phyloP scores from a whole-genome alignment of 2,113 vertebrate genomes.

The Dipodomys stephensi region DNA sequence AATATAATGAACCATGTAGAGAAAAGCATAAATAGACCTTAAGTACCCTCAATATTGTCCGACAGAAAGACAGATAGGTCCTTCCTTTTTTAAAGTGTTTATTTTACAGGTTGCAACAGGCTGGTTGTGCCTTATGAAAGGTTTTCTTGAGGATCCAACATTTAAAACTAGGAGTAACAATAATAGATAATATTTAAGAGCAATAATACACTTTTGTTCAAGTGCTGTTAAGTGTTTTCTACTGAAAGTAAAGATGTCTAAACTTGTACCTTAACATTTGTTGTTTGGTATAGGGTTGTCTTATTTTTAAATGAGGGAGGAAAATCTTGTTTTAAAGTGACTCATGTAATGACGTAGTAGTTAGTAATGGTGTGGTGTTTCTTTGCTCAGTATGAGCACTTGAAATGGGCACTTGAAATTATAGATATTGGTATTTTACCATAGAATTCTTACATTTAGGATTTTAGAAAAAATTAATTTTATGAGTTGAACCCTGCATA shows the following conservation, averaged over 20 bases:
- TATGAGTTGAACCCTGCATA: neutral
- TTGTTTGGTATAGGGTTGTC: conserved; percentile 79
- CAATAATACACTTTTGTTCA: conserved; percentile 62
- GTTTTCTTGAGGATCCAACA: neutral
- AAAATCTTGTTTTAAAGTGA: conserved; percentile 84
- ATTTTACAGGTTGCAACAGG: neutral
- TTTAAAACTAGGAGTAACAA: conserved; percentile 39
- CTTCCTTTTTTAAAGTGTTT: conserved; percentile 48
- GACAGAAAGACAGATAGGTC: neutral
- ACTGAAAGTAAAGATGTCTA: conserved; percentile 79
- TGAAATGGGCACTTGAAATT: conserved; percentile 38
- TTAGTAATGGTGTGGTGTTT: conserved; percentile 80
- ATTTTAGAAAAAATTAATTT: neutral
- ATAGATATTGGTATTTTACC: conserved; percentile 56
- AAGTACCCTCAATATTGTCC: neutral
- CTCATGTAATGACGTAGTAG: conserved; percentile 80
- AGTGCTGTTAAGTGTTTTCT: conserved; percentile 71
- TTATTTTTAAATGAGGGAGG: conserved; percentile 78
- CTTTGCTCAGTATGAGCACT: neutral
- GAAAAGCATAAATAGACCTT: conserved; percentile 12
- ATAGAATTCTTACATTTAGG: conserved; percentile 44
- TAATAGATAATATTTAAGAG: conserved; percentile 52
- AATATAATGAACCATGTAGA: conserved; percentile 45
- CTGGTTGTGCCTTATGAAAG: conserved; percentile 15
- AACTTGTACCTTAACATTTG: conserved; percentile 82